These are phyloP conservation scores for Diplazon laetatorius DNA, from an alignment of 2,888 invertebrate genomes.

Conservation along the genomic window DNA sequence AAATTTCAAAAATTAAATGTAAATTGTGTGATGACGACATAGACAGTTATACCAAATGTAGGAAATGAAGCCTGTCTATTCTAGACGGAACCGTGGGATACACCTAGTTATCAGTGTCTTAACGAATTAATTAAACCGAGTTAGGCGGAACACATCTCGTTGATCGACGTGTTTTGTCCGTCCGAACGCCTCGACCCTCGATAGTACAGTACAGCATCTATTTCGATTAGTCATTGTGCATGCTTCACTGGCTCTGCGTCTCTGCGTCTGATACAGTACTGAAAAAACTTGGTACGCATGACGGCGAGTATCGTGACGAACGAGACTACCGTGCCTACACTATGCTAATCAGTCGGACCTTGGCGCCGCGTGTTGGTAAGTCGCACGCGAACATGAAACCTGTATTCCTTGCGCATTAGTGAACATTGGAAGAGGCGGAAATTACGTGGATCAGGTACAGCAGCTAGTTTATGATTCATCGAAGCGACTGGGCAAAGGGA, in stretches of 20 bases:
- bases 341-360: constrained; percentile 14
- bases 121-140: no score
- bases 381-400: neutral
- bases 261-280: neutral
- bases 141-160: no score
- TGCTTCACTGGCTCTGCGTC: neutral
- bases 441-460: constrained; percentile 11
- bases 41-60: no score
- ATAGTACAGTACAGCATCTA: neutral
- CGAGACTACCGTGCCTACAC: neutral
- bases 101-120: no score
- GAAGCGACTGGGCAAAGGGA: neutral
- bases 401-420: neutral
- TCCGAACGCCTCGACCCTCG: no score
- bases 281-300: neutral
- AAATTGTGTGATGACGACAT: no score
- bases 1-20: no score
- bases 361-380: neutral
- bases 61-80: no score
- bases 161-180: no score
- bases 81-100: no score
- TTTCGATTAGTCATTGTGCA: neutral
- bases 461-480: constrained; percentile 26
- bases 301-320: neutral
- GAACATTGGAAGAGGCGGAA: constrained; percentile 9